These are phyloP conservation scores for Grantiella picta DNA, from an alignment of 2,113 vertebrate genomes.

Conservation along the genomic window DNA sequence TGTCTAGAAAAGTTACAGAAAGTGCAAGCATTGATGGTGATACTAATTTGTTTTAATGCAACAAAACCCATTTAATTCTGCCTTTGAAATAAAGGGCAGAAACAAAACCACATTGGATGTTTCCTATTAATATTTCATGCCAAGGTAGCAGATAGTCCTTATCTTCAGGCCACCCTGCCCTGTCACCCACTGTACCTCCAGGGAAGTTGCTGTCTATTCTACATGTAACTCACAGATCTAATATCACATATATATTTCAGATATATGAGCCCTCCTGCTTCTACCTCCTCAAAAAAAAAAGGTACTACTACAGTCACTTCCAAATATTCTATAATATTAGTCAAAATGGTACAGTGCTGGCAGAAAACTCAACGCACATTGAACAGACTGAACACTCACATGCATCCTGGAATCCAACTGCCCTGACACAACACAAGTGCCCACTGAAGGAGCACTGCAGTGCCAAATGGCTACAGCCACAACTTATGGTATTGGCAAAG, in stretches of 20 bases:
- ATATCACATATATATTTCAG: not conserved
- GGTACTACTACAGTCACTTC: not conserved
- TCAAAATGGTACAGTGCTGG: not conserved
- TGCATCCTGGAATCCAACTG: not conserved
- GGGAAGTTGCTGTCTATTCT: constrained; percentile 24
- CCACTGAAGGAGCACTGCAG: not conserved
- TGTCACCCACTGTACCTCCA: constrained; percentile 37
- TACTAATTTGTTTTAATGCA: not conserved
- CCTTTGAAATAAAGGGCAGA: constrained; percentile 53
- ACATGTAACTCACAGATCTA: not conserved
- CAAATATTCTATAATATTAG: not conserved
- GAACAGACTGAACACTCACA: not conserved
- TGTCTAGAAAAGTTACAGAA: not conserved
- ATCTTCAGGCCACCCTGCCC: constrained; percentile 58
- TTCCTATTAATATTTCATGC: constrained; percentile 19
- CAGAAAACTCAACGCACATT: not conserved
- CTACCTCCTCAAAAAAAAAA: not conserved
- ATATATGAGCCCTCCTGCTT: not conserved
- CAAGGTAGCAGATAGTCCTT: constrained; percentile 51
- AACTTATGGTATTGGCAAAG: not conserved
- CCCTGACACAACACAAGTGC: not conserved
- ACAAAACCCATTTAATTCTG: constrained; percentile 20
- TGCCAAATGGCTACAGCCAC: not conserved
- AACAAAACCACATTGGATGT: constrained; percentile 20
- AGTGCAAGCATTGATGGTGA: not conserved